Evolutionary conservation across 2,888 invertebrate species (phyloP), one percentile per base, ranked within the genome.

Genomic region (Sminthurides aquaticus): DNA sequence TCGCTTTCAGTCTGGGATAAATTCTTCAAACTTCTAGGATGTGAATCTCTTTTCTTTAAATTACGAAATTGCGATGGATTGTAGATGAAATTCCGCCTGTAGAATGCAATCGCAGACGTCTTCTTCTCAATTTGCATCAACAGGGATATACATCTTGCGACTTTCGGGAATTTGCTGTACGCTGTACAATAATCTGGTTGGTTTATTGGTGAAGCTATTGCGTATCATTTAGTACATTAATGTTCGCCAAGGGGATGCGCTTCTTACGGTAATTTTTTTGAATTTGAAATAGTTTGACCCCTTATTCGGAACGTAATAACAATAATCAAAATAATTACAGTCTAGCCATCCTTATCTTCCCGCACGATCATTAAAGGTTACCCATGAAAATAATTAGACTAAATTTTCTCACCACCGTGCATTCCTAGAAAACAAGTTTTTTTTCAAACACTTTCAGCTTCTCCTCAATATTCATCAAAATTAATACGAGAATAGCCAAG

Each of bases 281-380:
- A 52, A 52, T 52, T 52, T 24, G 5, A 52, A 20, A 24, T 52
- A 24, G 54, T 52, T 52, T 52, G 54, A 24, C 54, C 24, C 43
- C 43, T 11, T 22, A 15, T 52, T 52, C 52, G 52, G 52, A 15
- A 52, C 5, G 52, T 52, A 52, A 52, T 52, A 52, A 52, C 52
- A 52, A 52, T 52, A 52, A 52, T 52, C 52, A 8, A 52, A 52
- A 20, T 52, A 52, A 52, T 52, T 52, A 22, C 22, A 52, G 52
- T 22, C 52, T 52, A 5, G 20, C 20, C 20, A 52, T 52, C 20
- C 5, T 20, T 20, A 5, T 52, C 8, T 52, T 34, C 5, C 43
- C 43, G 5, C 8, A 5, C 8, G 15, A 34, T 34, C 43, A 34
- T 34, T 22, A 52, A 52, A 52, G 52, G 15, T 52, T 52, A 52